Evolutionary conservation across 2,888 invertebrate species (phyloP).

Genomic region (Ennomos quercinarius): DNA sequence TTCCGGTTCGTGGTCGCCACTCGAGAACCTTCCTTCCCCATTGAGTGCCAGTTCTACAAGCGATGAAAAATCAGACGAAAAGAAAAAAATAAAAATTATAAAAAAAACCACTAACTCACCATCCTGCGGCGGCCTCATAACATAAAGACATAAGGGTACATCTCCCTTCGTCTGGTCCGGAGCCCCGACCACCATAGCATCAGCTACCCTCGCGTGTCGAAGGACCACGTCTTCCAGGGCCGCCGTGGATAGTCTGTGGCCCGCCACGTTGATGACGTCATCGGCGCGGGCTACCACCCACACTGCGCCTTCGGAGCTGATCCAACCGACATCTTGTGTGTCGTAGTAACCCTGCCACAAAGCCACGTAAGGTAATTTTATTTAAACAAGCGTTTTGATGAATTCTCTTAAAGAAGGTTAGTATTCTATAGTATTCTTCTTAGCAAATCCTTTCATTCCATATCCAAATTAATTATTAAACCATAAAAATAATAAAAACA

Average conservation of each 20-base stretch:
- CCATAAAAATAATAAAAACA: too few relatives aligned
- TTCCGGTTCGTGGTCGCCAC: too few relatives aligned
- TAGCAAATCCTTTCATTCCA: too few relatives aligned
- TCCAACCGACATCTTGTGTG: slow-evolving; percentile 97
- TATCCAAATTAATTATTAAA: too few relatives aligned
- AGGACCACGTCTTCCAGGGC: slow-evolving; percentile 96
- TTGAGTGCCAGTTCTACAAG: too few relatives aligned
- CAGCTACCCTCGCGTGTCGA: slow-evolving; percentile 93
- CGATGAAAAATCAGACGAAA: too few relatives aligned
- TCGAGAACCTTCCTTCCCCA: too few relatives aligned
- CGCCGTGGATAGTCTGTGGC: slow-evolving; percentile 95
- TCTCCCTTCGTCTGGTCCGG: slow-evolving; percentile 96
- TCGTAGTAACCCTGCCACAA: slow-evolving; percentile 93
- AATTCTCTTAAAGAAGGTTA: too few relatives aligned
- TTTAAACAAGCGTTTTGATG: too few relatives aligned
- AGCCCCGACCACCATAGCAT: slow-evolving; percentile 95
- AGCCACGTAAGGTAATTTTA: too few relatives aligned
- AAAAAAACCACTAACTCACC: slow-evolving; percentile 63
- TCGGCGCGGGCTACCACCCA: slow-evolving; percentile 96
- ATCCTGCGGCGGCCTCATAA: slow-evolving; percentile 87
- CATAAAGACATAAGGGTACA: slow-evolving; percentile 94
- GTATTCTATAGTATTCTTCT: too few relatives aligned
- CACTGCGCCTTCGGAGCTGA: slow-evolving; percentile 92
- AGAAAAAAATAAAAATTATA: background rate
- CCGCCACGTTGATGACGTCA: slow-evolving; percentile 98